Evolutionary conservation across 2,797 vertebrate species (phyloP), one percentile per base, ranked within the genome.

Genomic region (Rhodeus uyekii): DNA sequence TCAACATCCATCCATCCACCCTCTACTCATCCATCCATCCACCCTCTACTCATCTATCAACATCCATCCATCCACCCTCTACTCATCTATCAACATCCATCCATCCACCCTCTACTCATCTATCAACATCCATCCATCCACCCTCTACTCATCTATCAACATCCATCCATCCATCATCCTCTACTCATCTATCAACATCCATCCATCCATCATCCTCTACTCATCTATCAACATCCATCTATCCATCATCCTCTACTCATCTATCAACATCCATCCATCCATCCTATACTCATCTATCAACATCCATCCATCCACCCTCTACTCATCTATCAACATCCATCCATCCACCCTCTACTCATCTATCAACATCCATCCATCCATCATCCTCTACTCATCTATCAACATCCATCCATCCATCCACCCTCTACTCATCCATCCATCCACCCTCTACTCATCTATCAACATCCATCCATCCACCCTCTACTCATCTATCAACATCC

Each of bases 81-180:
- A 55, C 3, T 8, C 9, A 13, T 27, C 53, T 10, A 53, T 16
- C 44, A 12, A 42, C 6, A 8, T 50, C 18, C 19, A 22, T 22
- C 8, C 0, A 22, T 50, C 19, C 7, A 3, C 2, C 19, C n/a
- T n/a, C n/a, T n/a, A n/a, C n/a, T n/a, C 8, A 8, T 22, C 48
- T 1, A 3, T 9, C 18, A n/a, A n/a, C 4, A 5, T 53, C 2
- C 0, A 2, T 55, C 19, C 0, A 60, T 29, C 10, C 3, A n/a
- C 0, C 0, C 0, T 60, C 10, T 1, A 13, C 29, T 10, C 0
- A 14, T 29, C 12, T 1, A 29, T 4, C n/a, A n/a, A n/a, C 13
- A 14, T 10, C 2, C 0, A 1, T 22, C 7, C 0, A 1, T 24
- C 24, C 1, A 27, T 10, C 10, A n/a, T n/a, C n/a, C 12, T 58